Evolutionary conservation across 2,113 vertebrate genomes (phyloP), one percentile per base, ranked within the genome.

Genomic region (Corythaeola cristata): DNA sequence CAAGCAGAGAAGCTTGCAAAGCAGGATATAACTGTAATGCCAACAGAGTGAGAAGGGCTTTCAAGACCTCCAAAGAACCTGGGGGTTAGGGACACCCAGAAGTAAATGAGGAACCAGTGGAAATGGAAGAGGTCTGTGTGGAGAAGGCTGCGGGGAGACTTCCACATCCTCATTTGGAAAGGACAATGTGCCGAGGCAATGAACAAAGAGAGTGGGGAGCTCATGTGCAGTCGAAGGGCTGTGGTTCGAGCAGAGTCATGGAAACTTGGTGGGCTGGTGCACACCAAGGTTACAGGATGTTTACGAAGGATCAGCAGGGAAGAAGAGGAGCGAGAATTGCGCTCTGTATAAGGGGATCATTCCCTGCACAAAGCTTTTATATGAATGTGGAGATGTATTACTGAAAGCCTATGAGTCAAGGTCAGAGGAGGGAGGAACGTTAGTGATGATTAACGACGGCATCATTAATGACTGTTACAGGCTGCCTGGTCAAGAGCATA

Each of bases 91-190:
- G 26, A 64, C 9, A 63, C 30, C 3, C 81, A 85, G 24, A 41
- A 64, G 15, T 35, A 56, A 89, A 52, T 0, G 5, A 87, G 60
- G n/a, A 91, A 85, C 10, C 23, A 14, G 15, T 16, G 23, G 64
- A 67, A 84, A 71, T n/a, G n/a, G 69, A 78, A 45, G 37, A 72
- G n/a, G 30, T 20, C 22, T 4, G 0, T 13, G 47, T 41, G 56
- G 52, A 82, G 74, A 85, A 85, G 26, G 32, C 37, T 75, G 37
- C 47, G 72, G 77, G 56, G 44, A 55, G 37, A 58, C 5, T 68
- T 37, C 12, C 6, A 16, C 12, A 27, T 7, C 24, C 49, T 27
- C 0, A 0, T 22, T 12, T 8, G 44, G n/a, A 58, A 59, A 59
- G 44, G n/a, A 28, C 23, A n/a, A 22, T 1, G n/a, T 30, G 37